A percentile compares a stretch with the other conserved stretches of the same genome.
Evolutionary conservation across 53 echinoderm and acorn worm genomes (phyloP).

Genomic region (Temnopleurus reevesii): DNA sequence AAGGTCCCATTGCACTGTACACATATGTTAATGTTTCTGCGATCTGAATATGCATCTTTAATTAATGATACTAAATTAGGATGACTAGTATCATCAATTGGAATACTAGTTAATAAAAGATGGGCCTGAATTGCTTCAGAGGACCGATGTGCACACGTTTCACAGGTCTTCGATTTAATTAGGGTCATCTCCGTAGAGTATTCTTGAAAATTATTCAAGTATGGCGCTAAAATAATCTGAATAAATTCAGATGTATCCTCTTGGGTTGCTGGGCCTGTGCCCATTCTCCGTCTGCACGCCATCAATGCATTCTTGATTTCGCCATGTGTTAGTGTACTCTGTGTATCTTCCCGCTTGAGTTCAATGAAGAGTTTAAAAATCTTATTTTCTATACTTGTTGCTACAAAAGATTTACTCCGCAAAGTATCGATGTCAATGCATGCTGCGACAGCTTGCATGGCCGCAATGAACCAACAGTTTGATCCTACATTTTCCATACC

Average conservation of each 20-base stretch:
- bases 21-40: neutral
- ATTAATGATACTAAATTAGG: neutral
- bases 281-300: neutral
- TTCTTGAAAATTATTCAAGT: neutral
- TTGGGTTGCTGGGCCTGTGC: neutral
- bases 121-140: too few relatives aligned
- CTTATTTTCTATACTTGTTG: neutral
- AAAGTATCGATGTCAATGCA: neutral
- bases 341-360: neutral
- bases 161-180: neutral
- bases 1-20: neutral
- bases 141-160: neutral
- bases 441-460: neutral
- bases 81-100: too few relatives aligned
- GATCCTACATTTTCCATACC: neutral
- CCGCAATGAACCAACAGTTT: neutral
- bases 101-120: too few relatives aligned
- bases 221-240: neutral
- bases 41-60: neutral
- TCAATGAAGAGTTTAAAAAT: neutral
- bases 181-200: neutral
- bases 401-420: neutral
- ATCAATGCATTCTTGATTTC: neutral
- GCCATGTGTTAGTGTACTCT: neutral
- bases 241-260: neutral